phyloP scores from a whole-genome alignment of 1,140 invertebrate species.

The Lordiphosa clarofinis region DNA sequence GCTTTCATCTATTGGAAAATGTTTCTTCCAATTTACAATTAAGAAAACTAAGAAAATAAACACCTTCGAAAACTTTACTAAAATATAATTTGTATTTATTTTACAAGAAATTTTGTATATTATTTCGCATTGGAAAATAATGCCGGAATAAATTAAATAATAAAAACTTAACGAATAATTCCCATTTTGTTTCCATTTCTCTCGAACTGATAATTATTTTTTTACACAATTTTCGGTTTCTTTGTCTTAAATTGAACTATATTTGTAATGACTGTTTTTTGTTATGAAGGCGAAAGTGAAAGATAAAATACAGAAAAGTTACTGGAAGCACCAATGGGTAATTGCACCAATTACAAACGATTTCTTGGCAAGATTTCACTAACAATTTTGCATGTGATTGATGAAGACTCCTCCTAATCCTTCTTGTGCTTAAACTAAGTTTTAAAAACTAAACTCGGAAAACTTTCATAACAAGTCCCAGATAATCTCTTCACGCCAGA shows the following conservation, averaged over 20 bases:
- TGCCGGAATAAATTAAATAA: conserved; percentile 68
- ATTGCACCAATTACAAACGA: conserved; percentile 53
- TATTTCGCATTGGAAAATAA: conserved; percentile 37
- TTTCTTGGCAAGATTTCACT: conserved; percentile 71
- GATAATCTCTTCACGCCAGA: conserved; percentile 77
- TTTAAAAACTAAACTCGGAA: conserved; percentile 27
- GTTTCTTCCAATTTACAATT: no score
- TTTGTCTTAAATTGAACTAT: conserved; percentile 70
- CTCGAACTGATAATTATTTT: conserved; percentile 22
- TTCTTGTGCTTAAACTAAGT: conserved; percentile 39
- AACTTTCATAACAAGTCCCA: conserved; percentile 31
- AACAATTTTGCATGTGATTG: conserved; percentile 54
- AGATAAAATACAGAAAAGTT: conserved; percentile 47
- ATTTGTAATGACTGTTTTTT: conserved; percentile 74
- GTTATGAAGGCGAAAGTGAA: conserved; percentile 58
- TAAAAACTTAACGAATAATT: conserved; percentile 47
- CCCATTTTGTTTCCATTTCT: conserved; percentile 29
- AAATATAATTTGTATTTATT: conserved; percentile 34
- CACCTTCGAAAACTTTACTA: conserved; percentile 26
- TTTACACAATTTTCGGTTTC: conserved; percentile 29
- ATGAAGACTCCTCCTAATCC: conserved; percentile 34
- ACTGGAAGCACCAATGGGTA: conserved; percentile 60
- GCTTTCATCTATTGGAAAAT: no score
- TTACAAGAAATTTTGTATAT: conserved; percentile 55
- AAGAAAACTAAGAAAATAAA: neutral